Evolutionary conservation across 92 coral and sea anemone species (phyloP).

Genomic region (Actinostola sp.): DNA sequence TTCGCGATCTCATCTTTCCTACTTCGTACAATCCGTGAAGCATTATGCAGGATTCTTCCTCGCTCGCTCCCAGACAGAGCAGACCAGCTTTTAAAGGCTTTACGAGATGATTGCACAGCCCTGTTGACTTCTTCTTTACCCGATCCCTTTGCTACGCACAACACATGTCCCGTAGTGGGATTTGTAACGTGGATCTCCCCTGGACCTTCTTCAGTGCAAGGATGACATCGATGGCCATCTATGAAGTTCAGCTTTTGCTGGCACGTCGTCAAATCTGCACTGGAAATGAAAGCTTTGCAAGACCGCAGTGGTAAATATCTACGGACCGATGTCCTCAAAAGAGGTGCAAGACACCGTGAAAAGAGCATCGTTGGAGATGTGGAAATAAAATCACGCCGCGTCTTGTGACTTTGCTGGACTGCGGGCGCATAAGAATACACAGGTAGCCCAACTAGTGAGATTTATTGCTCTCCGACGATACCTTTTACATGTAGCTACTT

Average conservation of each 20-base stretch:
- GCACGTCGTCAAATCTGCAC: slow-evolving; percentile 2
- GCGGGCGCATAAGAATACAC: not conserved
- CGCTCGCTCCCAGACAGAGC: slow-evolving; percentile 76
- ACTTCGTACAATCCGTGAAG: slow-evolving; percentile 72
- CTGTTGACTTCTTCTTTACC: slow-evolving; percentile 78
- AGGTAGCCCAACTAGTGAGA: not conserved
- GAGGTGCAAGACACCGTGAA: not conserved
- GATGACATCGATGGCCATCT: slow-evolving; percentile 76
- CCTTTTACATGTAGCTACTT: too few species aligned
- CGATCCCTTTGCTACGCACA: slow-evolving; percentile 82
- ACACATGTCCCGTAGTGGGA: slow-evolving; percentile 84
- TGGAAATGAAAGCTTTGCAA: slow-evolving; percentile 1
- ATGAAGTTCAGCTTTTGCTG: slow-evolving; percentile 70
- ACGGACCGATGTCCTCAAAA: not conserved
- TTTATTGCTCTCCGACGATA: too few species aligned
- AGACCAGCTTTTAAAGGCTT: slow-evolving; percentile 84
- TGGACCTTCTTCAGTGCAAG: slow-evolving; percentile 68
- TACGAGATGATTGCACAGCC: slow-evolving; percentile 69
- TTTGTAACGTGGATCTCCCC: slow-evolving; percentile 58
- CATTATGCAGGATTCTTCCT: slow-evolving; percentile 70
- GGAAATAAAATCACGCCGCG: not conserved
- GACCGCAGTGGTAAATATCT: not conserved
- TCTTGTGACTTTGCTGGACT: too few species aligned
- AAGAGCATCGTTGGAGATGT: not conserved
- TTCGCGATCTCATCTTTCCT: slow-evolving; percentile 76